Conservation (phyloP, 2,113 vertebrate species). For the Prochilodus magdalenae region DNA sequence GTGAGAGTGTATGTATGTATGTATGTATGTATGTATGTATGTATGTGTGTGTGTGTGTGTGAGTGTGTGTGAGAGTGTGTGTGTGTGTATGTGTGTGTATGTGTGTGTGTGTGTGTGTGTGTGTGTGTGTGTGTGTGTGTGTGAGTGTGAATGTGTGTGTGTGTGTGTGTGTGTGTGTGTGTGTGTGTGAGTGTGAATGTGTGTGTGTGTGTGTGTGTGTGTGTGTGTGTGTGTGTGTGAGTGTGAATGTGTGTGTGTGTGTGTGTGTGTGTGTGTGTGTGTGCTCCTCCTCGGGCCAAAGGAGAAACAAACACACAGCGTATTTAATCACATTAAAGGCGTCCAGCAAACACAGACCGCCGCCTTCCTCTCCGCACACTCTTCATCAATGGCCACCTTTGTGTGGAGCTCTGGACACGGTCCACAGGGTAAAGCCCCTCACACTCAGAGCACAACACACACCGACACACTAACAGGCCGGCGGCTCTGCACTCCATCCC, state of each 20-base stretch:
- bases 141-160: not conserved
- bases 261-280: not conserved
- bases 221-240: not conserved
- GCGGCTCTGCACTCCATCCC: conserved; percentile 67
- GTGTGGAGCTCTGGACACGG: conserved; percentile 64
- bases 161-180: not conserved
- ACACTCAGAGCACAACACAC: conserved; percentile 29
- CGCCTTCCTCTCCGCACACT: conserved; percentile 46
- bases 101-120: not conserved
- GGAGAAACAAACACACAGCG: conserved; percentile 64
- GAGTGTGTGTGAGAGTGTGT: too few relatives aligned
- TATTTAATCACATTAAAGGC: conserved; percentile 70
- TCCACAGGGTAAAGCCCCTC: conserved; percentile 71
- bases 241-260: not conserved
- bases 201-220: not conserved
- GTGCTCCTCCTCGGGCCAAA: conserved; percentile 53
- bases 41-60: conserved; percentile 19
- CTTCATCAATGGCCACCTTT: conserved; percentile 73
- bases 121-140: not conserved
- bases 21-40: not conserved
- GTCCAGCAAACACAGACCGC: conserved; percentile 65
- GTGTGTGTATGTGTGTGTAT: not conserved
- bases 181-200: not conserved
- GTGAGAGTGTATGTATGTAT: not conserved
- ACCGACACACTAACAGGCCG: conserved; percentile 46